Conservation (phyloP, 2,113 vertebrate genomes). For the Orthonyx spaldingii region DNA sequence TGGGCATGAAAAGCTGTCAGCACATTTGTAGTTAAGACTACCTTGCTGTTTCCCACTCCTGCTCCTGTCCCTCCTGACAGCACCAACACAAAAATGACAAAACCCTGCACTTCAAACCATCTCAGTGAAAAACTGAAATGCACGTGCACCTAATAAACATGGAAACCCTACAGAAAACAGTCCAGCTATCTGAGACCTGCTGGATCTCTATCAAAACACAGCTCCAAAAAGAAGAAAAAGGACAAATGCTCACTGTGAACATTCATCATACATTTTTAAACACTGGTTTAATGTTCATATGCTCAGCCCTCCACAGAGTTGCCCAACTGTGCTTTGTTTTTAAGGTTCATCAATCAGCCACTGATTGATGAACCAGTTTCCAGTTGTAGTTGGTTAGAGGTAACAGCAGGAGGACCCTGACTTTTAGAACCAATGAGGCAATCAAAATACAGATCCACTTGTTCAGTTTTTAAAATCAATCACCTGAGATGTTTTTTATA, state of each 20-base stretch:
- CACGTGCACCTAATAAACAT: neutral
- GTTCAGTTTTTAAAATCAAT: neutral
- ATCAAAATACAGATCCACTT: neutral
- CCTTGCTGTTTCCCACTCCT: neutral
- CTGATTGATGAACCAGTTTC: neutral
- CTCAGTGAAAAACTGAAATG: neutral
- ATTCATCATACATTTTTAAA: neutral
- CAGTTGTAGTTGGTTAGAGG: neutral
- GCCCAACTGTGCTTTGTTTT: neutral
- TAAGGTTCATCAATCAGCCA: neutral
- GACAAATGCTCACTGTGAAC: neutral
- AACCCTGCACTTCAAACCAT: rapidly evolving
- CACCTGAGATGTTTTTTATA: neutral
- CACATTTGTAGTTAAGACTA: neutral
- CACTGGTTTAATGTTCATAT: neutral
- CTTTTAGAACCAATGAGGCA: neutral
- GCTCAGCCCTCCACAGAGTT: neutral
- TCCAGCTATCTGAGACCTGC: neutral
- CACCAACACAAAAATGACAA: neutral
- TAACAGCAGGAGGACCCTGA: neutral
- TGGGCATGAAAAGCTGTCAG: neutral
- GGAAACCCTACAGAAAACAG: neutral
- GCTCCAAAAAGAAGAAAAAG: neutral
- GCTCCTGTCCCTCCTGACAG: neutral
- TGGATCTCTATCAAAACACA: neutral